Evolutionary conservation across 2,888 invertebrate genomes (phyloP), one percentile per base, ranked within the genome.

Genomic region (Palloptera scutellata): DNA sequence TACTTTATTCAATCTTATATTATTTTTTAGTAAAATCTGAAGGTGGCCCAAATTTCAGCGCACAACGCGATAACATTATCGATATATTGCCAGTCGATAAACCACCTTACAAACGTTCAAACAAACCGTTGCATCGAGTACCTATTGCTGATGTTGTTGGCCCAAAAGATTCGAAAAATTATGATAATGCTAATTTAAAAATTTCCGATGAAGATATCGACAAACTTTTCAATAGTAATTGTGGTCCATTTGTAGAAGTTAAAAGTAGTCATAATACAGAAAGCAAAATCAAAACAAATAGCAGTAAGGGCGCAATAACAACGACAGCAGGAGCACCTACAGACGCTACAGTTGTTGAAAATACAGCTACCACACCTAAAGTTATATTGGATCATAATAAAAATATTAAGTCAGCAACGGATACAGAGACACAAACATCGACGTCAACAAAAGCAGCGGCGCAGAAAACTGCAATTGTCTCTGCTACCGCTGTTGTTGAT

Each of bases 171-270:
- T 71, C 61, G 3, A 77, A 77, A 41, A 76, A 78, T 66, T 77
- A 76, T 11, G 70, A 77, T 51, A 78, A 79, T 70, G 72, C 75
- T 4, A 76, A 77, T 58, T 67, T 82, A 11, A 78, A 77, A 60
- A 84, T 85, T 57, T 79, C 84, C 1, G 85, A 85, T 73, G 83
- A 84, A 20, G 81, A 84, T 12, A 82, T 85, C 17, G 85, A 85
- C 68, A 84, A 83, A 70, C 73, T 85, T 4, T 85, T 85, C 58
- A 85, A 83, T 52, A 81, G 83, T 42, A 80, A 81, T 74, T 82
- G 81, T 59, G 83, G 83, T 0, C 70, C 76, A 6, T 83, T 78
- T 70, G 79, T 79, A 40, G 82, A 84, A 70, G 76, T 84, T 0
- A 81, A 80, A 52, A 30, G 6, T 30, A 30, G 6, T 30, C 79